Base-by-base conservation (phyloP, 2,888 invertebrate species). In the Hofmannophila pseudospretella region DNA sequence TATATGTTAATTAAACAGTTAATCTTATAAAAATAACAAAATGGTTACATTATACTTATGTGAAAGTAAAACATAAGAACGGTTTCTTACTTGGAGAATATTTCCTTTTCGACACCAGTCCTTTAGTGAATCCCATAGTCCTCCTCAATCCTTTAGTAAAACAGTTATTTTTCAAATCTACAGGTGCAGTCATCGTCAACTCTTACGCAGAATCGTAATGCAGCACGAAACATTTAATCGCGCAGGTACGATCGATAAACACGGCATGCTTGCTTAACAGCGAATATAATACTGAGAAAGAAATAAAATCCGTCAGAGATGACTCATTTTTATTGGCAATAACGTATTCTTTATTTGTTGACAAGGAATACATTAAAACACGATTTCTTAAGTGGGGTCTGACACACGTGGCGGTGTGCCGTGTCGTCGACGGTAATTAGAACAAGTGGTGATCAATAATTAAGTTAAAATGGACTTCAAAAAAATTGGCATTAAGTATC, bases 1-100 rank as follows among this genome's bases (percentile, higher is more conserved):
- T n/a, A n/a, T n/a, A n/a, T n/a, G n/a, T n/a, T n/a, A n/a, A n/a
- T n/a, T n/a, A n/a, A n/a, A n/a, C n/a, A n/a, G n/a, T n/a, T n/a
- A n/a, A n/a, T n/a, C n/a, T n/a, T n/a, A n/a, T n/a, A n/a, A n/a
- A n/a, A n/a, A n/a, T n/a, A n/a, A n/a, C n/a, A n/a, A n/a, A n/a
- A n/a, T n/a, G n/a, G n/a, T n/a, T n/a, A n/a, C n/a, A n/a, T n/a
- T n/a, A n/a, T n/a, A n/a, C n/a, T n/a, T n/a, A n/a, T n/a, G n/a
- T n/a, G n/a, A n/a, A n/a, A n/a, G n/a, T n/a, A n/a, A n/a, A 16
- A 16, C 3, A 5, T 16, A 16, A 16, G 5, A 16, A 16, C 16
- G 16, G n/a, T n/a, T n/a, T n/a, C 73, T 72, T 67, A 75, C 75
- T 59, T 55, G 59, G 54, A 5, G 54, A 57, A 49, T 66, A 67